Evolutionary conservation across 2,888 invertebrate genomes (phyloP).

Genomic region (Aphodius sticticus): DNA sequence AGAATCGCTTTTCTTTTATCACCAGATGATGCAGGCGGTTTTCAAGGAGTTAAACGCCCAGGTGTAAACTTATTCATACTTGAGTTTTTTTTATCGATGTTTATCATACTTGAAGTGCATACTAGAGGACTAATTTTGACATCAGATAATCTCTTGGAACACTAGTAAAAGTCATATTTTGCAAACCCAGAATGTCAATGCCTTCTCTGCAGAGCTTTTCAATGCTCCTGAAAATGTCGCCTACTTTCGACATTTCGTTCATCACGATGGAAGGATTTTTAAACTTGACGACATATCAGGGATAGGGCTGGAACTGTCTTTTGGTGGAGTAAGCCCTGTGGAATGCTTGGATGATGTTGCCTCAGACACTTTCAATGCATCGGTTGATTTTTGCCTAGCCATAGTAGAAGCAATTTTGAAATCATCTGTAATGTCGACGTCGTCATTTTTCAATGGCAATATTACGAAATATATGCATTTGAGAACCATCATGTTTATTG

Average conservation of each 20-base stretch:
- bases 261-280: not conserved
- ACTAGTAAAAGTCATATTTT: conserved; percentile 26
- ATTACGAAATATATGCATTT: conserved; percentile 27
- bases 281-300: not conserved
- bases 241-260: conserved; percentile 10
- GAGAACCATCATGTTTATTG: conserved; percentile 9
- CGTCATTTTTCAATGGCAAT: not conserved
- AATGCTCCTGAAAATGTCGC: conserved; percentile 6
- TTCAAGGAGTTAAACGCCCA: not conserved
- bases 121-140: conserved; percentile 25
- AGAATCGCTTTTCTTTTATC: not conserved
- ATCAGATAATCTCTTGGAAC: conserved; percentile 23
- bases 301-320: conserved; percentile 24
- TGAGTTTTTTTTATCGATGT: not conserved
- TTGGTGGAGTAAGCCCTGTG: not conserved
- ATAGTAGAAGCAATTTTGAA: conserved; percentile 11
- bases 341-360: not conserved
- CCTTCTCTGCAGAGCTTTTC: conserved; percentile 19
- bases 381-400: conserved; percentile 21
- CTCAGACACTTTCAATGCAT: not conserved
- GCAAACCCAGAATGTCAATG: conserved; percentile 10
- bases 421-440: conserved; percentile 6
- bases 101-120: not conserved
- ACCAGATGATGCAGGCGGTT: not conserved
- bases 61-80: not conserved